phyloP scores from a whole-genome alignment of 2,888 invertebrate species.

The Subacronicta megacephala region DNA sequence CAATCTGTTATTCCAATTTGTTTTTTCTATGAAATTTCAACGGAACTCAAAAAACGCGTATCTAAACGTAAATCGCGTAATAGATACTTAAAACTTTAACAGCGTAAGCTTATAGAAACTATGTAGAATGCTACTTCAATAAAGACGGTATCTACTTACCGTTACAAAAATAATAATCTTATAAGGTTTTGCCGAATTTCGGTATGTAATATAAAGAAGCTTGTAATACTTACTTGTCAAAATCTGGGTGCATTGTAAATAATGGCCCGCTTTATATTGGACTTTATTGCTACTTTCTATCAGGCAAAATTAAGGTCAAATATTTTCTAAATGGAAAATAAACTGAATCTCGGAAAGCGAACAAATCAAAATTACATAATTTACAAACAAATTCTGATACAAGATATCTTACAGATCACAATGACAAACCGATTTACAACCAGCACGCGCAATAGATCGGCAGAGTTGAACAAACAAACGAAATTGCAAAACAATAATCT shows the following conservation, averaged over 20 bases:
- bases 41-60: slow-evolving; percentile 48
- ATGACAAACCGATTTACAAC: slow-evolving; percentile 38
- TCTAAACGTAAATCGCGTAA: slow-evolving; percentile 54
- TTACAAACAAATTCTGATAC: slow-evolving; percentile 20
- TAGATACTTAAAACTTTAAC: slow-evolving; percentile 52
- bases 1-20: neutral
- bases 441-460: slow-evolving; percentile 28
- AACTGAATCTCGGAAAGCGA: slow-evolving; percentile 2
- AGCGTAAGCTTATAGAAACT: slow-evolving; percentile 16
- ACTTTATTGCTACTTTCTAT: too few relatives aligned
- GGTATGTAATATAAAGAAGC: too few relatives aligned
- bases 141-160: too few relatives aligned
- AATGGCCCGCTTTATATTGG: too few relatives aligned
- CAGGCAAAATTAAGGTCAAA: neutral
- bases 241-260: too few relatives aligned
- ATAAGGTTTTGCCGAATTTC: too few relatives aligned
- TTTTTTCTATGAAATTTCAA: slow-evolving; percentile 9
- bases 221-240: too few relatives aligned
- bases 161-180: neutral
- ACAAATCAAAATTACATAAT: slow-evolving; percentile 1
- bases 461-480: slow-evolving; percentile 30
- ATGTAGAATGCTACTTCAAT: neutral
- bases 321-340: slow-evolving; percentile 3
- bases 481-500: slow-evolving; percentile 49
- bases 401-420: slow-evolving; percentile 22